Conservation (phyloP, 2,797 vertebrate genomes). For the Gobionotothen gibberifrons region DNA sequence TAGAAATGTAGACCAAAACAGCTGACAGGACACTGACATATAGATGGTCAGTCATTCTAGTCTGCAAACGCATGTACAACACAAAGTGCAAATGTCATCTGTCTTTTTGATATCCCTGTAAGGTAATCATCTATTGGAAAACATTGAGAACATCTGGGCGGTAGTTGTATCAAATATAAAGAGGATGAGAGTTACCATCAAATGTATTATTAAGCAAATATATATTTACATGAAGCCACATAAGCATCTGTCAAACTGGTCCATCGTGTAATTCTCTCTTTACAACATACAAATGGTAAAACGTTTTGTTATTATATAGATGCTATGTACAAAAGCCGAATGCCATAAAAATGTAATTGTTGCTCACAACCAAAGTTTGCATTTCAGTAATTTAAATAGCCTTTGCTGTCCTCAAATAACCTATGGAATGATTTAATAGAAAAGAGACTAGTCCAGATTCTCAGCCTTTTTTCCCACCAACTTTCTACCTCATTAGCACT, state of each 20-base stretch:
- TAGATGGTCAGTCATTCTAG: background rate
- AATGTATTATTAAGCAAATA: too few species aligned
- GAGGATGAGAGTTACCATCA: too few species aligned
- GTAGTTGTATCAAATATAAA: background rate
- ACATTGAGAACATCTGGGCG: too few species aligned
- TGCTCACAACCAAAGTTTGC: background rate
- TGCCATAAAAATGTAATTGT: background rate
- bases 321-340: background rate
- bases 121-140: background rate
- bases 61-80: background rate
- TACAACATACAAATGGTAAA: too few species aligned
- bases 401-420: background rate
- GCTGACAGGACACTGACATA: background rate
- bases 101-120: background rate
- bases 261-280: background rate
- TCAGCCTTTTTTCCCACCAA: too few species aligned
- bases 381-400: background rate
- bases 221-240: too few species aligned
- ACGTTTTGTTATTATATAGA: too few species aligned
- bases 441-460: background rate
- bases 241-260: background rate
- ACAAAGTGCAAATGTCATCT: background rate
- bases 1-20: conserved; percentile 9
- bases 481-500: background rate
- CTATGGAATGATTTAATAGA: background rate